Evolutionary conservation across 2,797 vertebrate genomes (phyloP).

Genomic region (Centropyge bicolor): DNA sequence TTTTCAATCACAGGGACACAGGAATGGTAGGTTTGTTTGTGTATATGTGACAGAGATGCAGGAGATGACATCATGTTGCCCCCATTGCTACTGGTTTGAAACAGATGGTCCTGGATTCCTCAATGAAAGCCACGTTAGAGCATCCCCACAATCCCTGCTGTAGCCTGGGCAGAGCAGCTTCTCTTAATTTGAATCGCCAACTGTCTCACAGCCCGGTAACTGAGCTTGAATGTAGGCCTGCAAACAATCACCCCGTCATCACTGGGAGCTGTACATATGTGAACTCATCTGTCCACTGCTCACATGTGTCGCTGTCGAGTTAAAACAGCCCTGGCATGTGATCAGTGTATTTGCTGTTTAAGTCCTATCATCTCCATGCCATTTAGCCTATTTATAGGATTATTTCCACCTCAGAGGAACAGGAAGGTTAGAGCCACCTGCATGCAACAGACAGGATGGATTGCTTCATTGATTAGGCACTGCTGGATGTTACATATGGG

Average conservation of each 20-base stretch:
- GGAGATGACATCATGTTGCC: slow-evolving; percentile 54
- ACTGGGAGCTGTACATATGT: background rate
- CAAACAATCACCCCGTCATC: background rate
- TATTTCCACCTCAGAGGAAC: slow-evolving; percentile 38
- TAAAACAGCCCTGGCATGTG: slow-evolving; percentile 50
- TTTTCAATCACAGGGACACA: slow-evolving; percentile 3
- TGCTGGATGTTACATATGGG: slow-evolving; percentile 7
- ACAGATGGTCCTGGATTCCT: slow-evolving; percentile 50
- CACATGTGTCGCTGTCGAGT: slow-evolving; percentile 20
- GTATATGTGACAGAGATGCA: slow-evolving; percentile 34
- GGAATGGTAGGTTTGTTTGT: slow-evolving; percentile 25
- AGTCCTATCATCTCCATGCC: slow-evolving; percentile 47
- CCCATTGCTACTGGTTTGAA: slow-evolving; percentile 43
- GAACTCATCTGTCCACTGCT: slow-evolving; percentile 8
- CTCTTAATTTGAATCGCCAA: background rate
- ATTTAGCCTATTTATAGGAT: slow-evolving; percentile 65
- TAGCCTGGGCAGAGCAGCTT: background rate
- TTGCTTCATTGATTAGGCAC: slow-evolving; percentile 29
- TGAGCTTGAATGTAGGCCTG: slow-evolving; percentile 2
- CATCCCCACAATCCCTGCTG: background rate
- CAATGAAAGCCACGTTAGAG: slow-evolving; percentile 41
- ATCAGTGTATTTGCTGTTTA: slow-evolving; percentile 51
- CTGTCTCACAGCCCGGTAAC: background rate
- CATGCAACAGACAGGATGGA: slow-evolving; percentile 18
- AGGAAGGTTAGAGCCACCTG: slow-evolving; percentile 32